A percentile compares a stretch with the other conserved stretches of the same genome.
Conservation (phyloP, 2,888 invertebrate genomes). For the Nymphalis urticae region DNA sequence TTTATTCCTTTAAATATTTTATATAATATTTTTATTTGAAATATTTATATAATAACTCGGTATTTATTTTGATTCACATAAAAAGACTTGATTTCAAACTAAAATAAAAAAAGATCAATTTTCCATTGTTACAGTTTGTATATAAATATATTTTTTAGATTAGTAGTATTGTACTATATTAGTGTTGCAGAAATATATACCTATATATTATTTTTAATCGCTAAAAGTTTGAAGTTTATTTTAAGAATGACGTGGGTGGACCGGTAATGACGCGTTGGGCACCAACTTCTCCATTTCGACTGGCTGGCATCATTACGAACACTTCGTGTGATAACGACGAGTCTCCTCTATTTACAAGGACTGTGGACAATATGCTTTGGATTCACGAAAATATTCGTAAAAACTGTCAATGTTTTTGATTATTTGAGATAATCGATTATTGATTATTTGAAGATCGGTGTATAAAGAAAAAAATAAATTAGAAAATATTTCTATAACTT, state of each 20-base stretch:
- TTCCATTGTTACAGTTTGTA: not conserved
- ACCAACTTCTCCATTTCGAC: slow-evolving; percentile 71
- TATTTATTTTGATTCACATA: not conserved
- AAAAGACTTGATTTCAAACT: no score
- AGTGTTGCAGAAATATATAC: not conserved
- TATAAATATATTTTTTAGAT: not conserved
- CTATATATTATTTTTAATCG: not conserved
- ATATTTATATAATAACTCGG: no score
- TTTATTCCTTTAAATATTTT: no score
- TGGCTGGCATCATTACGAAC: slow-evolving; percentile 78
- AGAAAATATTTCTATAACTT: not conserved
- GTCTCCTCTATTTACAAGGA: slow-evolving; percentile 74
- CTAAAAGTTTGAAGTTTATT: slow-evolving; percentile 8
- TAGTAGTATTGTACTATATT: no score
- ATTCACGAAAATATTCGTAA: slow-evolving; percentile 79
- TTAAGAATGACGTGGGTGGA: slow-evolving; percentile 78
- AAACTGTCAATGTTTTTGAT: slow-evolving; percentile 66
- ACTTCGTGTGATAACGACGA: slow-evolving; percentile 70
- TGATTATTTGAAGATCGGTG: not conserved
- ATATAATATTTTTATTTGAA: no score
- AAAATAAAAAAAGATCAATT: no score
- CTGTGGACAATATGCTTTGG: slow-evolving; percentile 80
- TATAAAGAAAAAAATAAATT: not conserved
- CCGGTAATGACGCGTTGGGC: slow-evolving; percentile 76
- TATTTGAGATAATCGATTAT: no score